phyloP scores from a whole-genome alignment of 2,888 invertebrate species.

The Chaitophorus viminalis region DNA sequence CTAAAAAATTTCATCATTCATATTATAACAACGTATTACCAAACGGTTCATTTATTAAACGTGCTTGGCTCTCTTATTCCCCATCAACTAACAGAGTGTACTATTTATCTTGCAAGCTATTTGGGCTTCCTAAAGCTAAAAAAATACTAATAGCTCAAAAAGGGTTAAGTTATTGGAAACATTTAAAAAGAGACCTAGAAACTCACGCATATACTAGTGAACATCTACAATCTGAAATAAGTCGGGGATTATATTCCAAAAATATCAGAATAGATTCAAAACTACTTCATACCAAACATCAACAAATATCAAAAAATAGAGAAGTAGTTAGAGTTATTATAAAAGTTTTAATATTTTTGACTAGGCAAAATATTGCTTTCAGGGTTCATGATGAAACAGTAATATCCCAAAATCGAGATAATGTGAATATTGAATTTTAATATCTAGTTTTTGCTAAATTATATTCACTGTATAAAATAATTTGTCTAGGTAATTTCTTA shows the following conservation, averaged over 20 bases:
- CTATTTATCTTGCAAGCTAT: no score
- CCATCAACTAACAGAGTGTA: conserved; percentile 1
- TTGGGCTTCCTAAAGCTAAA: no score
- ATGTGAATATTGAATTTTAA: conserved; percentile 18
- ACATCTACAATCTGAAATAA: not conserved
- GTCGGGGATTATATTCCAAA: not conserved
- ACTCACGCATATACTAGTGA: not conserved
- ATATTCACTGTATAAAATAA: no score
- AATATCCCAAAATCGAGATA: not conserved
- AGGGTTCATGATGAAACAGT: not conserved
- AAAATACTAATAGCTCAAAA: not conserved
- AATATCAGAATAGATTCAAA: conserved; percentile 13
- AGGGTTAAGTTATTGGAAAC: conserved; percentile 9
- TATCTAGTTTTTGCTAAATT: conserved; percentile 1
- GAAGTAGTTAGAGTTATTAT: conserved; percentile 1
- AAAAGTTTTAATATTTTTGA: not conserved
- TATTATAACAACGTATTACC: no score
- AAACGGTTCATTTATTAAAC: conserved; percentile 3
- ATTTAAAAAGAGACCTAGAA: not conserved
- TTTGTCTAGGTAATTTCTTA: no score
- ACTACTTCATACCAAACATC: conserved; percentile 20
- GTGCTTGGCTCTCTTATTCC: conserved; percentile 15
- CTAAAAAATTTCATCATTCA: no score
- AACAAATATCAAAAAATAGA: not conserved
- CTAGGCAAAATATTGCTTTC: not conserved